Evolutionary conservation across 1,140 invertebrate species (phyloP).

Genomic region (Drosophila tristis): DNA sequence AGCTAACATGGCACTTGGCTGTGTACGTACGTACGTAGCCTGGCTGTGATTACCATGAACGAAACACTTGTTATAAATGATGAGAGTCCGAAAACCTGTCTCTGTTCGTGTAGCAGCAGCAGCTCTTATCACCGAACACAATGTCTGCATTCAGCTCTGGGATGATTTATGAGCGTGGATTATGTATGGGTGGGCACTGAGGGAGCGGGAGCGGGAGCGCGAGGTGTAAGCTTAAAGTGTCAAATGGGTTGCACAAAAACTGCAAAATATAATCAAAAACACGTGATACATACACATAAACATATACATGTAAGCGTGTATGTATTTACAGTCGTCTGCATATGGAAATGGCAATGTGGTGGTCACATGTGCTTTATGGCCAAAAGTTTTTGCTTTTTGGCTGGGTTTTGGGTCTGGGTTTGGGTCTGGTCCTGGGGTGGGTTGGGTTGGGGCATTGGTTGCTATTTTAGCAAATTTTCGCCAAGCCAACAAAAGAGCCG

Average conservation of each 20-base stretch:
- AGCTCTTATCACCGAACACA: constrained; percentile 51
- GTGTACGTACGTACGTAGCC: too few species aligned
- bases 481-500: constrained; percentile 65
- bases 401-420: background rate
- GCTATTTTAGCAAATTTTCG: constrained; percentile 81
- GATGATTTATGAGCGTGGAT: constrained; percentile 65
- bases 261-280: constrained; percentile 52
- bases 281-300: constrained; percentile 36
- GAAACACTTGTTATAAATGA: constrained; percentile 49
- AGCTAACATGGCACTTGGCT: too few species aligned
- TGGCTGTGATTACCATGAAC: too few species aligned
- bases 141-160: constrained; percentile 46
- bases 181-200: constrained; percentile 3
- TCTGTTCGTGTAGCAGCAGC: constrained; percentile 24
- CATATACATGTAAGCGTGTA: too few species aligned
- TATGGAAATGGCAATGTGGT: constrained; percentile 23
- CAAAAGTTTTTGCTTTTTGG: constrained; percentile 60
- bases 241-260: constrained; percentile 47
- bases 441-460: constrained; percentile 5
- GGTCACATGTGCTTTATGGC: constrained; percentile 78
- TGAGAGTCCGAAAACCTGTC: constrained; percentile 6
- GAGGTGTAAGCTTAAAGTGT: constrained; percentile 49
- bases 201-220: background rate
- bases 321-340: background rate
- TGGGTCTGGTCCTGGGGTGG: constrained; percentile 18